phyloP scores from a whole-genome alignment of 2,888 invertebrate genomes.

The Pemphredon lugubris region DNA sequence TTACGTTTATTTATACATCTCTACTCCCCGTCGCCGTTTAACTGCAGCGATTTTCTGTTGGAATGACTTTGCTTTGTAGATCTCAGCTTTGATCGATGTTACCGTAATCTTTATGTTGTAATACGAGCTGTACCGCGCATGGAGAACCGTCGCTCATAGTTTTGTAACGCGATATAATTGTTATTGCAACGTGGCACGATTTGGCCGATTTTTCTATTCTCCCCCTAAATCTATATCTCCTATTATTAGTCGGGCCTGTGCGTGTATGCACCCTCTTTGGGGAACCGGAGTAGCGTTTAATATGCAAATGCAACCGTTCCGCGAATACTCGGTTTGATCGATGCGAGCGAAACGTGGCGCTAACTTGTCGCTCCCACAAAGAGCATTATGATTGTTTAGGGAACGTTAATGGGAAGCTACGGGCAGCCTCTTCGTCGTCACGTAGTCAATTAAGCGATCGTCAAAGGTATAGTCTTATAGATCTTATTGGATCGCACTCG shows the following conservation, averaged over 20 bases:
- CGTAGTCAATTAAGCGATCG: slow-evolving; percentile 22
- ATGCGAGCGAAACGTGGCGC: slow-evolving; percentile 24
- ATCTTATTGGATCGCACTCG: slow-evolving; percentile 18
- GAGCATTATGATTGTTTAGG: slow-evolving; percentile 31
- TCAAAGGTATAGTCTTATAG: slow-evolving; percentile 3
- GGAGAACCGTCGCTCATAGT: too few species aligned
- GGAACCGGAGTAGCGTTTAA: slow-evolving; percentile 18
- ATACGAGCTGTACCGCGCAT: too few species aligned
- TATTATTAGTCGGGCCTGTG: too few species aligned
- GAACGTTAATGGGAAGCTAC: slow-evolving; percentile 13
- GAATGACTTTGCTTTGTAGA: slow-evolving; percentile 13
- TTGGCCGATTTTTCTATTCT: background rate
- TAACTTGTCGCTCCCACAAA: slow-evolving; percentile 15
- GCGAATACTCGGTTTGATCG: slow-evolving; percentile 17
- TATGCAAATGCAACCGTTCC: background rate
- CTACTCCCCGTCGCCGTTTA: background rate
- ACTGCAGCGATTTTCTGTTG: background rate
- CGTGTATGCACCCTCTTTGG: too few species aligned
- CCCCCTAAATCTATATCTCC: background rate
- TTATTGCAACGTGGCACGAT: too few species aligned
- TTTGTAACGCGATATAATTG: too few species aligned
- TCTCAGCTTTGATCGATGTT: slow-evolving; percentile 10
- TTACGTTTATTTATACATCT: slow-evolving; percentile 20
- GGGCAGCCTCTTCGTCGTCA: too few species aligned
- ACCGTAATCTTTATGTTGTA: background rate